Conservation (phyloP, 2,888 invertebrate species). For the Heliconius charithonia region DNA sequence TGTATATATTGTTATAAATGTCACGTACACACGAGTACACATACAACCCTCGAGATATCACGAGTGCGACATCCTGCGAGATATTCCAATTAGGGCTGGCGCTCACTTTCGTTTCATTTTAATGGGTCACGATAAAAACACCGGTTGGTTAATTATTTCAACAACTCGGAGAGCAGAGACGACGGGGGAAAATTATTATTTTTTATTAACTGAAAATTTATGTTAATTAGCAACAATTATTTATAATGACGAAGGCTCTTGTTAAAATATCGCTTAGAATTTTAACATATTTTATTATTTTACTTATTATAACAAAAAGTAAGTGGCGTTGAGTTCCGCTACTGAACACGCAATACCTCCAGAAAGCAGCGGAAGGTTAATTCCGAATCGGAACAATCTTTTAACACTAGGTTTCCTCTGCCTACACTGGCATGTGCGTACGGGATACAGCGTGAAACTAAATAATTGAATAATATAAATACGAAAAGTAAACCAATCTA, state of each 20-base stretch:
- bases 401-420: too few relatives aligned
- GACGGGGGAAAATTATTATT: not conserved
- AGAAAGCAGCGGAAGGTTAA: too few relatives aligned
- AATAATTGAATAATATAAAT: too few relatives aligned
- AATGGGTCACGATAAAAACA: slow-evolving; percentile 31
- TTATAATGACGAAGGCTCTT: not conserved
- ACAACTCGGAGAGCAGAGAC: not conserved
- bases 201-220: not conserved
- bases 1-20: slow-evolving; percentile 31
- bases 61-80: slow-evolving; percentile 72
- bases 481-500: not conserved
- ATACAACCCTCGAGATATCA: slow-evolving; percentile 68
- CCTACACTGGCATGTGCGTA: too few relatives aligned
- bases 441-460: too few relatives aligned
- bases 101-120: slow-evolving; percentile 33
- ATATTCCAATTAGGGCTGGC: slow-evolving; percentile 64
- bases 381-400: too few relatives aligned
- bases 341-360: too few relatives aligned
- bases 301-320: not conserved
- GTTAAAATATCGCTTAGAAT: not conserved
- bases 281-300: not conserved
- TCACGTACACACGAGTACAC: slow-evolving; percentile 44
- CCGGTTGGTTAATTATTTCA: slow-evolving; percentile 12
- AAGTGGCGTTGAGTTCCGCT: too few relatives aligned
- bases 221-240: slow-evolving; percentile 1